These are phyloP conservation scores for Fistularia tabacaria DNA, from an alignment of 2,797 vertebrate species.

Conservation along the genomic window DNA sequence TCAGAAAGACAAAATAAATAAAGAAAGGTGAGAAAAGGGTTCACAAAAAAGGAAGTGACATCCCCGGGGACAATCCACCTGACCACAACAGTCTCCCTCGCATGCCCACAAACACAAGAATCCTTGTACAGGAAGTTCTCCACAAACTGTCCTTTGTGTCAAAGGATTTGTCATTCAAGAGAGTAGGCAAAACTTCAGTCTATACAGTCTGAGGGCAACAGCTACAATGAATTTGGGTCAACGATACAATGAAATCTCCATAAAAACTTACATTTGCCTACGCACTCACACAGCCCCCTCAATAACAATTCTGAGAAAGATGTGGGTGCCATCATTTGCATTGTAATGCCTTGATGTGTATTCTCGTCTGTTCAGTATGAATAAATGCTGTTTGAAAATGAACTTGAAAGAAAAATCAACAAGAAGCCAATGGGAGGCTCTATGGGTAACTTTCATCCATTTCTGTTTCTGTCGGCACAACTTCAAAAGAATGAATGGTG, in stretches of 20 bases:
- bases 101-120: conserved; percentile 68
- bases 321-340: conserved; percentile 67
- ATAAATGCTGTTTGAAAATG: conserved; percentile 71
- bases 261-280: conserved; percentile 37
- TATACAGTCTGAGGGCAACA: conserved; percentile 39
- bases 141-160: conserved; percentile 69
- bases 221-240: conserved; percentile 64
- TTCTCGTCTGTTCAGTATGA: conserved; percentile 66
- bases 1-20: conserved; percentile 38
- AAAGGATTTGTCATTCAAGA: conserved; percentile 42
- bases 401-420: conserved; percentile 75
- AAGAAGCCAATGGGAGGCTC: conserved; percentile 61
- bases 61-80: conserved; percentile 43
- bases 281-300: conserved; percentile 48
- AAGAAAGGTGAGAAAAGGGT: conserved; percentile 29
- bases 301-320: conserved; percentile 63
- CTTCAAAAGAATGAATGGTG: conserved; percentile 69
- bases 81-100: conserved; percentile 53
- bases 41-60: conserved; percentile 49
- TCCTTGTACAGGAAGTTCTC: conserved; percentile 67
- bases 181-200: conserved; percentile 60
- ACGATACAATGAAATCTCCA: conserved; percentile 29
- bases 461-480: conserved; percentile 71
- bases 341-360: conserved; percentile 67
- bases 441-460: conserved; percentile 60